phyloP scores from a whole-genome alignment of 1,140 invertebrate species.

The Colletes gigas region DNA sequence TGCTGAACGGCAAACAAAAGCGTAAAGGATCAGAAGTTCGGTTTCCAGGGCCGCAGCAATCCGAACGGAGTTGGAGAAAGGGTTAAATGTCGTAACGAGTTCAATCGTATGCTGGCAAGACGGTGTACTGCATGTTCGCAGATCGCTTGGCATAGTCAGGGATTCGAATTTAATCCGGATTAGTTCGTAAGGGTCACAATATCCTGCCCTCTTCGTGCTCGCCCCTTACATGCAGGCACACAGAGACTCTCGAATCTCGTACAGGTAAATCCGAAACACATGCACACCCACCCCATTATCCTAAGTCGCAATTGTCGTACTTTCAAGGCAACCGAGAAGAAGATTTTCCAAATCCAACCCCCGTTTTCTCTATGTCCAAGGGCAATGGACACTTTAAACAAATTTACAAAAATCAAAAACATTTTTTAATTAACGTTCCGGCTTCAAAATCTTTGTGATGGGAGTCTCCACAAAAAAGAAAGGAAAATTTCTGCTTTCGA shows the following conservation, averaged over 20 bases:
- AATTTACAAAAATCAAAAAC: too few species aligned
- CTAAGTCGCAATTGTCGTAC: conserved; percentile 45
- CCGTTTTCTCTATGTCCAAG: too few species aligned
- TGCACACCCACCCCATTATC: conserved; percentile 50
- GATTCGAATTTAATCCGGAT: conserved; percentile 80
- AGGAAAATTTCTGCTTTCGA: too few species aligned
- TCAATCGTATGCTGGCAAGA: conserved; percentile 67
- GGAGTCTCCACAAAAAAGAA: too few species aligned
- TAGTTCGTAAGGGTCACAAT: conserved; percentile 79
- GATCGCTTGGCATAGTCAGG: conserved; percentile 73
- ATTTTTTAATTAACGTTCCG: too few species aligned
- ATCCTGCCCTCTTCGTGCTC: conserved; percentile 65
- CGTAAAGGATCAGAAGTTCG: conserved; percentile 1
- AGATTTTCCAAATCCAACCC: not conserved
- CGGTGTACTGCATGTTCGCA: conserved; percentile 69
- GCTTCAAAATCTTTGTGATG: too few species aligned
- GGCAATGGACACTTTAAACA: too few species aligned
- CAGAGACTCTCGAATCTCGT: conserved; percentile 35
- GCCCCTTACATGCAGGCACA: conserved; percentile 52
- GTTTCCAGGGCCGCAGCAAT: not conserved
- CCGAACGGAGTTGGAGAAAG: conserved; percentile 37
- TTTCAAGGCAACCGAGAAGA: not conserved
- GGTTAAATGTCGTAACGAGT: conserved; percentile 69
- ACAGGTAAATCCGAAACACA: conserved; percentile 58
- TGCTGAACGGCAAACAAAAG: conserved; percentile 1